Evolutionary conservation across 2,888 invertebrate genomes (phyloP).

Genomic region (Eudasyphora cyanicolor): DNA sequence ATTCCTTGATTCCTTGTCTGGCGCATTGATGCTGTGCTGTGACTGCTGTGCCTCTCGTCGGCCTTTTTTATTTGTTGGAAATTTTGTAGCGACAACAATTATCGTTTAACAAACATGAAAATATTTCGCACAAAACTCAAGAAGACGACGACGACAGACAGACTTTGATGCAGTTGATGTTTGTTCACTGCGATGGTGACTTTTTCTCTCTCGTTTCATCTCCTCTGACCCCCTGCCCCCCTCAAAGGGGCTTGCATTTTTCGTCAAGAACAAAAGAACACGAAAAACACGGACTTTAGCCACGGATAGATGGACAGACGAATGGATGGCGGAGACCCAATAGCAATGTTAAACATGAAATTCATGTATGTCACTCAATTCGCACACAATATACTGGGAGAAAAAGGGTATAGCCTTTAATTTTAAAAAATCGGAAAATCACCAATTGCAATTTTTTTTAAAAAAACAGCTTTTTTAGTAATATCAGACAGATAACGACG

Average conservation of each 20-base stretch:
- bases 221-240: neutral
- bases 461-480: too few relatives aligned
- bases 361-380: conserved; percentile 58
- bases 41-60: neutral
- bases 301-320: neutral
- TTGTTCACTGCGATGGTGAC: neutral
- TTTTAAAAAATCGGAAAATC: too few relatives aligned
- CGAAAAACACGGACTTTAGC: conserved; percentile 13
- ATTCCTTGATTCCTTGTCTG: conserved; percentile 48
- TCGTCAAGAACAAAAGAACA: conserved; percentile 13
- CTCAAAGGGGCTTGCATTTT: conserved; percentile 17
- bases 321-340: conserved; percentile 40
- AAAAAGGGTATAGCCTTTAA: too few relatives aligned
- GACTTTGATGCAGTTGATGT: neutral
- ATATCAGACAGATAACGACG: too few relatives aligned
- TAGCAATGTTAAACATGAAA: conserved; percentile 63
- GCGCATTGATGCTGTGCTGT: conserved; percentile 26
- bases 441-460: too few relatives aligned
- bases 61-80: conserved; percentile 18
- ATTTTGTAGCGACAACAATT: conserved; percentile 63
- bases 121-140: conserved; percentile 57
- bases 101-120: conserved; percentile 61
- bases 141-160: conserved; percentile 1
- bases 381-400: neutral
- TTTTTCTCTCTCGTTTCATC: conserved; percentile 22